Conservation (phyloP, 2,797 vertebrate species). For the Rhadinocentrus ornatus region DNA sequence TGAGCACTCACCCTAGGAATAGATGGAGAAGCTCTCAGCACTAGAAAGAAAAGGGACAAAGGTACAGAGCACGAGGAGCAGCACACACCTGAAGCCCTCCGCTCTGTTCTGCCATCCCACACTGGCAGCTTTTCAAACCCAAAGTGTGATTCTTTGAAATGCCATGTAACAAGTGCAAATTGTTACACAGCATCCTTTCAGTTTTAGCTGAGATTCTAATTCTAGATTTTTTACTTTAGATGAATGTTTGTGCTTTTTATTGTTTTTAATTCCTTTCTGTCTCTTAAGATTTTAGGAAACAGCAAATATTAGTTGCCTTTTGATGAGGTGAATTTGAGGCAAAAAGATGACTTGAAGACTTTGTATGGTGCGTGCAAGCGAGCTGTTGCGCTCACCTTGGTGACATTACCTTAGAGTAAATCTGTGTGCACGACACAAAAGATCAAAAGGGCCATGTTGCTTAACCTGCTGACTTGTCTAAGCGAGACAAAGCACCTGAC, state of each 20-base stretch:
- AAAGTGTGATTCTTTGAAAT: slow-evolving; percentile 51
- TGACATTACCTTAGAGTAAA: slow-evolving; percentile 49
- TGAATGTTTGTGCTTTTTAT: background rate
- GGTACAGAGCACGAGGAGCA: slow-evolving; percentile 48
- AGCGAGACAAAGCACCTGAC: slow-evolving; percentile 84
- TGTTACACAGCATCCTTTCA: slow-evolving; percentile 48
- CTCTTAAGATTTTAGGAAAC: slow-evolving; percentile 43
- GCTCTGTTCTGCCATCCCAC: slow-evolving; percentile 42
- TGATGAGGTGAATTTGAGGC: slow-evolving; percentile 60
- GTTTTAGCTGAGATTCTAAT: slow-evolving; percentile 52
- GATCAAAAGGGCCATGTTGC: slow-evolving; percentile 78
- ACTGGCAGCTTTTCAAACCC: slow-evolving; percentile 62
- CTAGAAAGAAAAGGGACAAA: slow-evolving; percentile 74
- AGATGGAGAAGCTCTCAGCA: slow-evolving; percentile 69
- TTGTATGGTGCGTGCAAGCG: slow-evolving; percentile 50
- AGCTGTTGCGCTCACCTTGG: slow-evolving; percentile 53
- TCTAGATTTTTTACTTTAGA: slow-evolving; percentile 48
- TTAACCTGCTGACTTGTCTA: slow-evolving; percentile 93
- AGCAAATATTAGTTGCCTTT: slow-evolving; percentile 43
- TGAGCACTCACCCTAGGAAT: slow-evolving; percentile 68
- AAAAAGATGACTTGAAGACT: slow-evolving; percentile 37
- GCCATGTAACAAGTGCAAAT: slow-evolving; percentile 36
- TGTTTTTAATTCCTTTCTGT: slow-evolving; percentile 32
- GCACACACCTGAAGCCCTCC: slow-evolving; percentile 64
- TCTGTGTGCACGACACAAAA: slow-evolving; percentile 66